phyloP scores from a whole-genome alignment of 2,797 vertebrate genomes.

The Poecilia gillii region DNA sequence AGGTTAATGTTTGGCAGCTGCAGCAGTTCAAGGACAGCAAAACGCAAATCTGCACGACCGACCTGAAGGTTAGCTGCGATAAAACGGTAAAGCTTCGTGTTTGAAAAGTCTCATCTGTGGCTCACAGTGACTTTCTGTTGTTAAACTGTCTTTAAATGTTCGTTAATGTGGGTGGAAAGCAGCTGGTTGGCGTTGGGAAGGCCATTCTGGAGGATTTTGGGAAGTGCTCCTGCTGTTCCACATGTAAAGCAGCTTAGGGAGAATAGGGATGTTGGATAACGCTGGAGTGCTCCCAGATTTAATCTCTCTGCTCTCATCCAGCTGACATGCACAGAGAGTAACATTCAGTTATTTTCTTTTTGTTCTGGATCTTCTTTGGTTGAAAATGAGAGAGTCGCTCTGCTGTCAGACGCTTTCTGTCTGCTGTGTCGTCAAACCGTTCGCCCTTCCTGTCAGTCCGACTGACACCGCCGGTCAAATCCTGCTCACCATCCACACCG shows the following conservation, averaged over 20 bases:
- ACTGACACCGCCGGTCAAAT: background rate
- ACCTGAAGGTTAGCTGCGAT: background rate
- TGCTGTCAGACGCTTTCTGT: constrained; percentile 33
- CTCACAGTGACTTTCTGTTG: background rate
- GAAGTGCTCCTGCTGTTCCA: constrained; percentile 33
- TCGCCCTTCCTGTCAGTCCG: background rate
- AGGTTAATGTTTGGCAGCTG: constrained; percentile 1
- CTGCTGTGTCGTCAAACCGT: background rate
- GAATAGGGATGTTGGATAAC: constrained; percentile 59
- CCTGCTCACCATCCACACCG: background rate
- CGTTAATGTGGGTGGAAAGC: background rate
- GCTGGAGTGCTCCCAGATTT: constrained; percentile 44
- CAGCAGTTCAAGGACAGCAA: background rate
- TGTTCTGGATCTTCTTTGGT: background rate
- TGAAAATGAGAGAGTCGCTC: background rate
- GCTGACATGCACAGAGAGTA: constrained; percentile 24
- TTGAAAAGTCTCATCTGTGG: background rate
- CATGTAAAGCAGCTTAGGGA: constrained; percentile 75
- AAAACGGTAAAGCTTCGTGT: constrained; percentile 14
- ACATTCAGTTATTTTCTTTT: constrained; percentile 36
- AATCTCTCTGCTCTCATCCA: constrained; percentile 63
- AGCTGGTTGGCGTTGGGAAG: background rate
- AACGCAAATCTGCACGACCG: background rate
- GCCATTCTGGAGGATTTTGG: constrained; percentile 20
- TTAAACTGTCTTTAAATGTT: background rate